These are phyloP conservation scores for silkworm (Bombyx mori) DNA, from an alignment of 1,140 invertebrate genomes.

Conservation along the genomic window DNA sequence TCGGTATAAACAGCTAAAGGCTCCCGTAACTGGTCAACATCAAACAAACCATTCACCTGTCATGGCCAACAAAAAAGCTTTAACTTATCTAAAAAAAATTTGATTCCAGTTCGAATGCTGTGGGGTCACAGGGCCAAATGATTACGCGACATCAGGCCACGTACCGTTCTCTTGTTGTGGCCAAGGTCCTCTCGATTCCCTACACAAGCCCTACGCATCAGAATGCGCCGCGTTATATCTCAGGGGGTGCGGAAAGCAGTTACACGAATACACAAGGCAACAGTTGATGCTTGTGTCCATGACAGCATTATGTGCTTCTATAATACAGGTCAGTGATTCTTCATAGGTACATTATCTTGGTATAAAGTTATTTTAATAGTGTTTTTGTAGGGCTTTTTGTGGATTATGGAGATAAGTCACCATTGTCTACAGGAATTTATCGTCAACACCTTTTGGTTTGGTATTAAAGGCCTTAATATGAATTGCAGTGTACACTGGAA, in stretches of 20 bases:
- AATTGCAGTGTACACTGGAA: too few relatives aligned
- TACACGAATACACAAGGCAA: conserved; percentile 60
- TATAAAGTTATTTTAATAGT: too few relatives aligned
- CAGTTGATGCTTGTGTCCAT: conserved; percentile 65
- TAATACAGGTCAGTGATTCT: conserved; percentile 58
- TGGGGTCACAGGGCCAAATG: conserved; percentile 69
- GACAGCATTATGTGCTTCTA: conserved; percentile 54
- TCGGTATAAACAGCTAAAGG: too few relatives aligned
- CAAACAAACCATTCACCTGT: too few relatives aligned
- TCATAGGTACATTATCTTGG: too few relatives aligned
- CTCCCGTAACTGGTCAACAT: too few relatives aligned
- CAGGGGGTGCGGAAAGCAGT: conserved; percentile 63
- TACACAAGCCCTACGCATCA: conserved; percentile 40
- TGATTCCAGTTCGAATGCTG: conserved; percentile 75
- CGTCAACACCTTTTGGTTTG: too few relatives aligned
- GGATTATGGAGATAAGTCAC: too few relatives aligned
- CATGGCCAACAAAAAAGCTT: too few relatives aligned
- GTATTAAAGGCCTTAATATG: too few relatives aligned
- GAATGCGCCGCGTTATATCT: conserved; percentile 56
- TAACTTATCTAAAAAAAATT: not conserved
- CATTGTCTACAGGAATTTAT: too few relatives aligned
- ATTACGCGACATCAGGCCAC: conserved; percentile 58
- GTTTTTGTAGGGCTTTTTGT: too few relatives aligned
- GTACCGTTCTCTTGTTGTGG: conserved; percentile 73
- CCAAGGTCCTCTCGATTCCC: conserved; percentile 36